Evolutionary conservation across 2,888 invertebrate species (phyloP).

Genomic region (Rosalia funebris): DNA sequence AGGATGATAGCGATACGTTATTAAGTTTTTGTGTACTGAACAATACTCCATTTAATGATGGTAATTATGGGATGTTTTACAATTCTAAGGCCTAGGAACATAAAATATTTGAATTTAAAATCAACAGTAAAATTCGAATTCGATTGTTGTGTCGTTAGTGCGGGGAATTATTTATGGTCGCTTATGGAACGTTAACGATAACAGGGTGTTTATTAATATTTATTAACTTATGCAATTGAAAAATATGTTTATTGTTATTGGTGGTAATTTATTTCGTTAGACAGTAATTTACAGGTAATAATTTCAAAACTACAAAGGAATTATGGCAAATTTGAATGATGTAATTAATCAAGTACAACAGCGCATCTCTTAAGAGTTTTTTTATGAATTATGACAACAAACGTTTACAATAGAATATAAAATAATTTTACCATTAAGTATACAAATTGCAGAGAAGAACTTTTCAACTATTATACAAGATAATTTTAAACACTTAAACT

Average conservation of each 20-base stretch:
- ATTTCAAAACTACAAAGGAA: background rate
- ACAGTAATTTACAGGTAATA: background rate
- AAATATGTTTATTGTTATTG: background rate
- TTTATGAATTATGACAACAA: no score
- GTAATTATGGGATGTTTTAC: slow-evolving; percentile 14
- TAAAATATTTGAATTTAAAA: slow-evolving; percentile 11
- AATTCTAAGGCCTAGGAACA: background rate
- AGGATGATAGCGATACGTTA: slow-evolving; percentile 13
- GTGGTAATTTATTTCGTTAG: background rate
- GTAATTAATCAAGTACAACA: background rate
- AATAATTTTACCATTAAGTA: no score
- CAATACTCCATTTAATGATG: slow-evolving; percentile 13
- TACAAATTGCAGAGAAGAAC: no score
- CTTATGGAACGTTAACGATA: slow-evolving; percentile 10
- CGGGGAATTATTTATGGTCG: slow-evolving; percentile 19
- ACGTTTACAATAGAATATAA: no score
- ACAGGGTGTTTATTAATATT: slow-evolving; percentile 16
- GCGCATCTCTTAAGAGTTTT: no score
- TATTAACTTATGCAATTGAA: background rate
- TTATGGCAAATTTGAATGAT: background rate
- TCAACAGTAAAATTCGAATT: background rate
- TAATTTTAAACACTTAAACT: no score
- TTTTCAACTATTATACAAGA: no score
- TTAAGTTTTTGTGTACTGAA: slow-evolving; percentile 18
- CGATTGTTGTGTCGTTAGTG: slow-evolving; percentile 3